A percentile compares a stretch with the other conserved stretches of the same genome.
Evolutionary conservation across 2,888 invertebrate genomes (phyloP).

Genomic region (Lochmaea capreae): DNA sequence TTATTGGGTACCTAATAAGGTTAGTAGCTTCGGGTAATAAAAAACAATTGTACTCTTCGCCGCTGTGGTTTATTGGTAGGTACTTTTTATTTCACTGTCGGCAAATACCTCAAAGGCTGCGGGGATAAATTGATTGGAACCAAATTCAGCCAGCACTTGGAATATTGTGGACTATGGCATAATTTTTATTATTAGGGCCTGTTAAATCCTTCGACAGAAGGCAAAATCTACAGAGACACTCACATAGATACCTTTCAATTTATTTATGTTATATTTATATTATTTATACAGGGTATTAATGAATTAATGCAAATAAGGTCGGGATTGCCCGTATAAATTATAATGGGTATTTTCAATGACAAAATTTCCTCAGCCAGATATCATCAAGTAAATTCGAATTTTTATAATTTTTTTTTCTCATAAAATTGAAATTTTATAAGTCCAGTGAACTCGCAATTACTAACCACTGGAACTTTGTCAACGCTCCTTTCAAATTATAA

Average conservation of each 20-base stretch:
- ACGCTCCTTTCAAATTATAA: no score
- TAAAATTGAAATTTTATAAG: no score
- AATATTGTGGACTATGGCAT: background rate
- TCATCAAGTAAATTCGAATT: no score
- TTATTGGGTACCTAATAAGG: conserved; percentile 32
- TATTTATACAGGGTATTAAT: background rate
- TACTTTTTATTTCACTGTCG: conserved; percentile 26
- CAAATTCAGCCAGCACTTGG: background rate
- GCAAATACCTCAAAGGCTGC: conserved; percentile 23
- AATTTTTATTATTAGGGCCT: background rate
- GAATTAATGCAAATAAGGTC: no score
- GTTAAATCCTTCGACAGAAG: background rate
- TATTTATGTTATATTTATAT: background rate
- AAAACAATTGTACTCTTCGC: conserved; percentile 33
- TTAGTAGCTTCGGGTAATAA: conserved; percentile 20
- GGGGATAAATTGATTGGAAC: conserved; percentile 5
- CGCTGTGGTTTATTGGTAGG: conserved; percentile 37
- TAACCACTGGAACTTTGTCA: no score
- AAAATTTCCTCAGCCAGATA: no score
- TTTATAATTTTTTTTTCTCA: no score
- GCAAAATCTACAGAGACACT: background rate
- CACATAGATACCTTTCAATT: background rate
- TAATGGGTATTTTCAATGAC: no score
- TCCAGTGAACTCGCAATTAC: no score
- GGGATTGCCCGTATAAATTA: no score